Conservation (phyloP, 2,797 vertebrate species). For the Gouania willdenowi region DNA sequence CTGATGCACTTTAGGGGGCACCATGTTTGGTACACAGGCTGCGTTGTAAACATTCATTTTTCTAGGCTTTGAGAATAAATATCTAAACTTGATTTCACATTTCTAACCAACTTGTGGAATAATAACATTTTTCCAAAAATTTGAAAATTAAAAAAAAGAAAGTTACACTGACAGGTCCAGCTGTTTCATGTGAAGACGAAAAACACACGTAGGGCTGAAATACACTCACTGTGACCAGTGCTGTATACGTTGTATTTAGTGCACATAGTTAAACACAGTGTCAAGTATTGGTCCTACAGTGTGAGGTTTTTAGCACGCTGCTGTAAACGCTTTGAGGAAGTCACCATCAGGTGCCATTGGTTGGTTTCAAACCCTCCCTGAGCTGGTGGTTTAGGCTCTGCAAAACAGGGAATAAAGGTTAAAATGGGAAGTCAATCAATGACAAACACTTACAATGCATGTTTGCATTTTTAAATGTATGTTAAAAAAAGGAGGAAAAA, state of each 20-base stretch:
- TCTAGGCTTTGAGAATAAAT: constrained; percentile 53
- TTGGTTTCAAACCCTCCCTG: constrained; percentile 46
- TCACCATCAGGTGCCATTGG: constrained; percentile 21
- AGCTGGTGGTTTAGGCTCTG: constrained; percentile 58
- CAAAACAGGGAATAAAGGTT: background rate
- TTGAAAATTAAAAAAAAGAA: background rate
- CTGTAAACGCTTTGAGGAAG: constrained; percentile 26
- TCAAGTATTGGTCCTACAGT: constrained; percentile 27
- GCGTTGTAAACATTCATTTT: constrained; percentile 62
- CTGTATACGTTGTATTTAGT: background rate
- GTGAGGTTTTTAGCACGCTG: constrained; percentile 4
- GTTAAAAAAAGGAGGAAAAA: too few species aligned
- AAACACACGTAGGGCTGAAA: constrained; percentile 7
- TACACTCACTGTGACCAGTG: background rate
- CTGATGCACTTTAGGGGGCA: constrained; percentile 47
- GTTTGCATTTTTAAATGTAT: too few species aligned
- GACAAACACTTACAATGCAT: too few species aligned
- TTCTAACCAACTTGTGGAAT: constrained; percentile 10
- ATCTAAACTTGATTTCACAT: constrained; percentile 38
- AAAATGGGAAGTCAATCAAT: too few species aligned
- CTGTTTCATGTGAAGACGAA: constrained; percentile 47
- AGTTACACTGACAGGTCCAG: constrained; percentile 35
- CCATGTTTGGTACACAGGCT: constrained; percentile 33
- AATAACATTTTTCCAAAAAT: too few species aligned
- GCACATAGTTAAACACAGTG: constrained; percentile 9